Evolutionary conservation across 2,113 vertebrate genomes (phyloP), one percentile per base, ranked within the genome.

Genomic region (Scortum barcoo): DNA sequence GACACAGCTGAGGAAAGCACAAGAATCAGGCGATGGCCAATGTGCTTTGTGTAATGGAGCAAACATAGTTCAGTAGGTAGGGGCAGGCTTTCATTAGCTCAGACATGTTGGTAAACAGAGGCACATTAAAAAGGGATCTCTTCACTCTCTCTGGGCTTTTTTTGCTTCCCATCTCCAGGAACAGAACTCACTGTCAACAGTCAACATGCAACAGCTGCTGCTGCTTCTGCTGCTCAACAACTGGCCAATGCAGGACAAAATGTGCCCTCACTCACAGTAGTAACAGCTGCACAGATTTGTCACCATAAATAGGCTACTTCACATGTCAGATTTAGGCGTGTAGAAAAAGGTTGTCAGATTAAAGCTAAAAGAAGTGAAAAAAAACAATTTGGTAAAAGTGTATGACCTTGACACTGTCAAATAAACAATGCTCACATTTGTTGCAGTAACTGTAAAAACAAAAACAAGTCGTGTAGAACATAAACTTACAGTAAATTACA

Each of bases 111-210:
- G 91, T 83, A 90, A 92, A 92, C 77, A 93, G 66, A 86, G 75
- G 82, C 91, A 88, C 92, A 91, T 93, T 89, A 92, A 88, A 89
- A 76, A 90, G 54, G 77, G 67, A 91, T 93, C 67, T 69, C 72
- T 81, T 87, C 68, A 48, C 67, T 81, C 73, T 66, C 53, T 83
- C 54, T 13, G 30, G 14, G 53, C 48, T 65, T 85, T 79, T 79
- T 62, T 36, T 13, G 19, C 63, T 76, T 57, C 77, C 76, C 72
- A 78, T 81, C 87, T 79, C 57, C 69, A 72, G 83, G 54, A 69
- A 84, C 67, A 78, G n/a, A 67, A 48, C 11, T 60, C 56, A 62
- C 58, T 68, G 68, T 81, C 72, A 87, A 91, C 74, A 86, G 81
- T 87, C 80, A 88, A 86, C 80, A 86, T n/a, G 48, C 67, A 66